Conservation (phyloP, 2,797 vertebrate genomes). For the Bufotes viridis region DNA sequence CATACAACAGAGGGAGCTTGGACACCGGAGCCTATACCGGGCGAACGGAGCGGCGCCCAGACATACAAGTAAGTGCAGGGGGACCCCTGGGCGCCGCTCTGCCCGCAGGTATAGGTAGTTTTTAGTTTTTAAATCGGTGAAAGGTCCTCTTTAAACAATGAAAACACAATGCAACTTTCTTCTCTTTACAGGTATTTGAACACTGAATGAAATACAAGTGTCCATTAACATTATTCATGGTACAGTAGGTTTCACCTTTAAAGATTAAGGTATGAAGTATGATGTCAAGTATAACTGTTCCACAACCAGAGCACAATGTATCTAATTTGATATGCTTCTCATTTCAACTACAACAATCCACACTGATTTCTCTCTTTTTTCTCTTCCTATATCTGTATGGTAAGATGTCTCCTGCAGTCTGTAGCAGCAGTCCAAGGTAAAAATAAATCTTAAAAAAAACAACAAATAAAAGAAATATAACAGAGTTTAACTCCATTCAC, state of each 20-base stretch:
- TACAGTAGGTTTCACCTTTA: slow-evolving; percentile 89
- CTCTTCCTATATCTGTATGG: slow-evolving; percentile 71
- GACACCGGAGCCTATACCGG: too few species aligned
- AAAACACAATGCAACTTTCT: slow-evolving; percentile 82
- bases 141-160: slow-evolving; percentile 71
- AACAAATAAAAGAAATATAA: slow-evolving; percentile 64
- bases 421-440: slow-evolving; percentile 83
- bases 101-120: too few species aligned
- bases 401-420: slow-evolving; percentile 77
- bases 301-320: slow-evolving; percentile 91
- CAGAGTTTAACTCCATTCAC: slow-evolving; percentile 71
- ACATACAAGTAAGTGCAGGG: too few species aligned
- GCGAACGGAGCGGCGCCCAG: too few species aligned
- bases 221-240: slow-evolving; percentile 94
- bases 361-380: slow-evolving; percentile 69
- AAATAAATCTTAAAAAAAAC: slow-evolving; percentile 73
- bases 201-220: slow-evolving; percentile 92
- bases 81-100: too few species aligned
- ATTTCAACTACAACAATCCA: slow-evolving; percentile 75
- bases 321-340: slow-evolving; percentile 88
- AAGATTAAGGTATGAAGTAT: slow-evolving; percentile 80
- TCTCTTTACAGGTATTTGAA: slow-evolving; percentile 99
- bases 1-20: too few species aligned
- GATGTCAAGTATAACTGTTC: slow-evolving; percentile 94
- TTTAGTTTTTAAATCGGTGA: too few species aligned